Conservation (phyloP, 1,140 invertebrate genomes). For the Oryzaephilus surinamensis region DNA sequence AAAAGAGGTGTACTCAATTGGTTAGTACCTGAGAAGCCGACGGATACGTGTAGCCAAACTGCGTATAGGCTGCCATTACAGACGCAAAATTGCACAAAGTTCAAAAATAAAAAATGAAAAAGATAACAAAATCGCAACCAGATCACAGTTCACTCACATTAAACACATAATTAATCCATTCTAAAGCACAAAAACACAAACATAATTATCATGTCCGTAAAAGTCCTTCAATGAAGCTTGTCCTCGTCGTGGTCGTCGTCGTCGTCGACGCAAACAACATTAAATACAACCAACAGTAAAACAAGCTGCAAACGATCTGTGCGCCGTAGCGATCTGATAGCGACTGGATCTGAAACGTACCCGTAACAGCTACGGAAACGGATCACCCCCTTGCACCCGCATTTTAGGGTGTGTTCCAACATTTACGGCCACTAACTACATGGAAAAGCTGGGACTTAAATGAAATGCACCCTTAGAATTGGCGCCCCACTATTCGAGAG, state of each 20-base stretch:
- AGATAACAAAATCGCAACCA: slow-evolving; percentile 2
- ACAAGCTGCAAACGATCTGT: slow-evolving; percentile 18
- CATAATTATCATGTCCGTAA: slow-evolving; percentile 21
- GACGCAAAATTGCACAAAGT: slow-evolving; percentile 4
- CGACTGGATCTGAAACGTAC: slow-evolving; percentile 24
- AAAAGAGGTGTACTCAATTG: too few species aligned
- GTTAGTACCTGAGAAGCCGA: slow-evolving; percentile 62
- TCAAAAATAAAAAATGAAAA: slow-evolving; percentile 6
- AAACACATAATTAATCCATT: slow-evolving; percentile 18
- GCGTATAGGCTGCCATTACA: slow-evolving; percentile 67
- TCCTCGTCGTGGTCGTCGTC: too few species aligned
- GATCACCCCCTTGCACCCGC: slow-evolving; percentile 18
- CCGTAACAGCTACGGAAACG: slow-evolving; percentile 16
- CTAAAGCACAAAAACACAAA: slow-evolving; percentile 20
- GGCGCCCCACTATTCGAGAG: slow-evolving; percentile 19
- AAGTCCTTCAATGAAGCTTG: too few species aligned
- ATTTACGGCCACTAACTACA: slow-evolving; percentile 27
- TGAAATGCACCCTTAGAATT: slow-evolving; percentile 13
- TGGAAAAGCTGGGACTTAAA: slow-evolving; percentile 24
- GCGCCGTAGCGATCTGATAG: slow-evolving; percentile 28
- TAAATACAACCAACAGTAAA: slow-evolving; percentile 29
- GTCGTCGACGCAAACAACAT: slow-evolving; percentile 20
- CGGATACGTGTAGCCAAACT: slow-evolving; percentile 73
- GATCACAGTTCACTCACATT: slow-evolving; percentile 1
- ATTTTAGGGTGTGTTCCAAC: slow-evolving; percentile 19